Conservation (phyloP, 2,797 vertebrate genomes). For the Setipinna tenuifilis region DNA sequence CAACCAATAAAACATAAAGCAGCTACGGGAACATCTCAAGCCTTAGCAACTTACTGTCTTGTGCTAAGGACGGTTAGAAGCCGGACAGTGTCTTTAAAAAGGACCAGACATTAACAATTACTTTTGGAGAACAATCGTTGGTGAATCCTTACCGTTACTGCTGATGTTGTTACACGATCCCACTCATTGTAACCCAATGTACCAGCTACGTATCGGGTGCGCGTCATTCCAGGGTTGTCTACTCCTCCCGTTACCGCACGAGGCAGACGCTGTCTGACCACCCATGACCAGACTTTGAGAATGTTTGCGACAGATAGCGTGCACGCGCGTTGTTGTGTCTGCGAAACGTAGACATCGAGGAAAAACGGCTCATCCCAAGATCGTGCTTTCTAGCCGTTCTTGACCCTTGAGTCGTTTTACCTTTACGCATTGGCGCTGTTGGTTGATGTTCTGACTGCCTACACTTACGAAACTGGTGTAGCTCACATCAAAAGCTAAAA, state of each 20-base stretch:
- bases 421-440: not conserved
- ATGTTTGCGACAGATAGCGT: conserved; percentile 37
- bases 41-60: conserved; percentile 50
- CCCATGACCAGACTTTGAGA: conserved; percentile 48
- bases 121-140: conserved; percentile 25
- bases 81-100: conserved; percentile 20
- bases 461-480: not conserved
- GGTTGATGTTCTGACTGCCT: not conserved
- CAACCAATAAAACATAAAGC: not conserved
- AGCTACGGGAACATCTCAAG: not conserved
- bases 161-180: conserved; percentile 19
- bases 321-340: conserved; percentile 35
- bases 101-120: conserved; percentile 17
- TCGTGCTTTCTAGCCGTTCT: not conserved
- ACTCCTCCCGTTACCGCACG: conserved; percentile 39
- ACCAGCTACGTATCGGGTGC: not conserved
- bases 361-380: not conserved
- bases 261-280: conserved; percentile 47
- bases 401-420: not conserved
- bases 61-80: conserved; percentile 40
- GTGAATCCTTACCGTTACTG: conserved; percentile 8
- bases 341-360: not conserved
- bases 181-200: conserved; percentile 22
- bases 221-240: conserved; percentile 45
- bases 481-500: not conserved